phyloP scores from a whole-genome alignment of 2,888 invertebrate species.

The Cremastinae sp. region DNA sequence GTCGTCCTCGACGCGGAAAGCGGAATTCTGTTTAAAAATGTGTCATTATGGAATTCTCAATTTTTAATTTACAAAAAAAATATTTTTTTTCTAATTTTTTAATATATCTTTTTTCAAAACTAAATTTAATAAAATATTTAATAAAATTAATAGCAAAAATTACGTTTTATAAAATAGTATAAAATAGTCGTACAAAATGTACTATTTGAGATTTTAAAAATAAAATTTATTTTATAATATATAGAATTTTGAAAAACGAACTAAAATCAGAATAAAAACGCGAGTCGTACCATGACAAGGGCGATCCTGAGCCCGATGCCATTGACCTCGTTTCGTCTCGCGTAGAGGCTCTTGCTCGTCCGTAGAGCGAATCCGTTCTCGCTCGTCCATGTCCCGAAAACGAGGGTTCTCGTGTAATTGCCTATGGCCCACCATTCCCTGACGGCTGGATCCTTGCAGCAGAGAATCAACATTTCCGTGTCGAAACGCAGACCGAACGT shows the following conservation, averaged over 20 bases:
- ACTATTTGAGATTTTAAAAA: too few relatives aligned
- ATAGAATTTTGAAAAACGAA: neutral
- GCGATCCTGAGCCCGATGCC: slow-evolving; percentile 66
- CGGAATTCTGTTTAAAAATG: slow-evolving; percentile 37
- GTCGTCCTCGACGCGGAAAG: slow-evolving; percentile 54
- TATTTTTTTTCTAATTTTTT: too few relatives aligned
- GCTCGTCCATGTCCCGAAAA: slow-evolving; percentile 66
- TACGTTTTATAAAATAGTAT: too few relatives aligned
- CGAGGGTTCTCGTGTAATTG: slow-evolving; percentile 60
- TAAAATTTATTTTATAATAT: too few relatives aligned
- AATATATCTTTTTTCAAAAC: too few relatives aligned
- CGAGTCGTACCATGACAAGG: slow-evolving; percentile 62
- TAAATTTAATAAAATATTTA: too few relatives aligned
- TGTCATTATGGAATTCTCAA: neutral
- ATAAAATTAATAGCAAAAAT: too few relatives aligned
- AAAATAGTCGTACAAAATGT: too few relatives aligned
- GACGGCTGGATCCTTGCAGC: slow-evolving; percentile 61
- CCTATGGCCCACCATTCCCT: slow-evolving; percentile 70
- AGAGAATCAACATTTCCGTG: slow-evolving; percentile 70
- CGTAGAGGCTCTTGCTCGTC: slow-evolving; percentile 62
- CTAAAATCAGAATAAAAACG: slow-evolving; percentile 23
- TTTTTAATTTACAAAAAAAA: neutral
- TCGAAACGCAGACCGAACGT: slow-evolving; percentile 67
- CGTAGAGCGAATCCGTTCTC: slow-evolving; percentile 24
- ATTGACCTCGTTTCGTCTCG: slow-evolving; percentile 64